Evolutionary conservation across 2,888 invertebrate species (phyloP).

Genomic region (Osmoderma eremita): DNA sequence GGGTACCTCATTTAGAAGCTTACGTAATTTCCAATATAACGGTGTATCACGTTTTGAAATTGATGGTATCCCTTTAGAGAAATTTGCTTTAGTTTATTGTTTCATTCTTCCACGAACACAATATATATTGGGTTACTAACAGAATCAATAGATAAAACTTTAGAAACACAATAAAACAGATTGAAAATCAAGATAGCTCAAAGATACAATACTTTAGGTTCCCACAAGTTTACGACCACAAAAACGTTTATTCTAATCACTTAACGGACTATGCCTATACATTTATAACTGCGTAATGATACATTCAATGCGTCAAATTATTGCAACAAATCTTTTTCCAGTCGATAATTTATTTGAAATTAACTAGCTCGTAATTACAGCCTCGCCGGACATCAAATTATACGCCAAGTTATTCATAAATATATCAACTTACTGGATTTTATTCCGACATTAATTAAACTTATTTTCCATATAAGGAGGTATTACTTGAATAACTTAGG

Average conservation of each 20-base stretch:
- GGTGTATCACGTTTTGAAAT: no score
- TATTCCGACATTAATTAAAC: constrained; percentile 7
- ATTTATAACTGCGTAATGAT: constrained; percentile 30
- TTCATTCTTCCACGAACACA: no score
- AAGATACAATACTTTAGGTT: no score
- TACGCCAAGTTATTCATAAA: constrained; percentile 15
- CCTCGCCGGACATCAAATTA: constrained; percentile 14
- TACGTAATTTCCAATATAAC: no score
- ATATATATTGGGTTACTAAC: no score
- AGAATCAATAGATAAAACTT: no score
- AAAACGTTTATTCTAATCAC: constrained; percentile 1
- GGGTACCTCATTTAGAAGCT: no score
- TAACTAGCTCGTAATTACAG: constrained; percentile 25
- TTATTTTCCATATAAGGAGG: constrained; percentile 11
- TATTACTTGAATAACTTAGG: background rate
- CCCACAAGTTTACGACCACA: background rate
- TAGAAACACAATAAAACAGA: no score
- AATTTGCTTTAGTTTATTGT: no score
- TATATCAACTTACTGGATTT: constrained; percentile 14
- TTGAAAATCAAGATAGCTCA: no score
- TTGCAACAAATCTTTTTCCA: constrained; percentile 22
- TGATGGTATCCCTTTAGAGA: no score
- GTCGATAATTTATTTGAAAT: constrained; percentile 25
- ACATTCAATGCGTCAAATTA: constrained; percentile 19
- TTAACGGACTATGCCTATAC: background rate